phyloP scores from a whole-genome alignment of 2,113 vertebrate genomes.

The Rhea americana region DNA sequence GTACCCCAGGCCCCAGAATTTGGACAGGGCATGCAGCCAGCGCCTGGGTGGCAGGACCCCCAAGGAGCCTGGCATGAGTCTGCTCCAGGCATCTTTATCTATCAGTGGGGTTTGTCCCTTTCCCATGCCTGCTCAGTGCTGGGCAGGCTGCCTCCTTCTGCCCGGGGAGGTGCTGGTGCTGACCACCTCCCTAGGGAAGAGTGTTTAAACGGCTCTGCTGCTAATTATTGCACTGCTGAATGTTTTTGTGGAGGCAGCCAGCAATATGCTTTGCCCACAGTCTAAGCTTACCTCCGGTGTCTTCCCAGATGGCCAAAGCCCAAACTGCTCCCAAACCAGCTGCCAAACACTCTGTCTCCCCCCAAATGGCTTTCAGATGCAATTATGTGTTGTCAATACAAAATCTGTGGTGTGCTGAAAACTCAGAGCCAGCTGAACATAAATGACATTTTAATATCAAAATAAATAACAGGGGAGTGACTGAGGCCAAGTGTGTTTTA shows the following conservation, averaged over 20 bases:
- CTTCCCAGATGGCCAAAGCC: slow-evolving; percentile 29
- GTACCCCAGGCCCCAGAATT: neutral
- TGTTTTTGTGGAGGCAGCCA: neutral
- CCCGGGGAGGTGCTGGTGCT: neutral
- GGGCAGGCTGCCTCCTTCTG: neutral
- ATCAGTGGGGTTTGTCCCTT: neutral
- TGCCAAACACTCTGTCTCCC: slow-evolving; percentile 3
- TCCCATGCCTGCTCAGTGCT: fast-evolving
- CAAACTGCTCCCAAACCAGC: slow-evolving; percentile 7
- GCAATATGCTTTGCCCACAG: neutral
- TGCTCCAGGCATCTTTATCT: neutral
- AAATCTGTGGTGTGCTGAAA: neutral
- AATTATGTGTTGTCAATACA: slow-evolving; percentile 4
- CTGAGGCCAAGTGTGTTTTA: neutral
- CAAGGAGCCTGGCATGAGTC: neutral
- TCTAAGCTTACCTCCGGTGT: neutral
- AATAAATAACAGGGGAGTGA: neutral
- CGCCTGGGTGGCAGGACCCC: neutral
- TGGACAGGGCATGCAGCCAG: neutral
- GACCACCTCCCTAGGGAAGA: neutral
- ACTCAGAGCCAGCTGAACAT: neutral
- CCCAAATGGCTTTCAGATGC: slow-evolving; percentile 12
- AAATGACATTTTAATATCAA: slow-evolving; percentile 14
- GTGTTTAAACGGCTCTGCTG: neutral
- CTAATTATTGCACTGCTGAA: neutral